These are phyloP conservation scores for Alcis repandata DNA, from an alignment of 2,888 invertebrate genomes.

Conservation along the genomic window DNA sequence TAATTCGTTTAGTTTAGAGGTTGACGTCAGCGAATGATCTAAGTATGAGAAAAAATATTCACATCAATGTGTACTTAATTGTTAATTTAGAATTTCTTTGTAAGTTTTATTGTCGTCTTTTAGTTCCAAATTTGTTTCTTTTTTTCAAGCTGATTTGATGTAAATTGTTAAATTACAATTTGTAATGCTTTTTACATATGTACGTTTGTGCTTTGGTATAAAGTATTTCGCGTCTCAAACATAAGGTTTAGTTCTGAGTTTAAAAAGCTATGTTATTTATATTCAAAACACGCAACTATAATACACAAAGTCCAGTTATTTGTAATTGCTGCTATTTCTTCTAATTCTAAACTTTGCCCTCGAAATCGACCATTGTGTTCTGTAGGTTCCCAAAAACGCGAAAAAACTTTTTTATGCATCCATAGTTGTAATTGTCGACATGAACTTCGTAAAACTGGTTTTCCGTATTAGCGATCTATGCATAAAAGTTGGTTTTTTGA, in stretches of 20 bases:
- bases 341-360: constrained; percentile 37
- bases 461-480: constrained; percentile 36
- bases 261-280: constrained; percentile 35
- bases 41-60: constrained; percentile 12
- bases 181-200: background rate
- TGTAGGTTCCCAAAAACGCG: constrained; percentile 32
- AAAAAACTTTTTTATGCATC: constrained; percentile 36
- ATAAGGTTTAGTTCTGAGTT: background rate
- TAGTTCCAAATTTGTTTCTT: background rate
- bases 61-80: background rate
- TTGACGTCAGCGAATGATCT: constrained; percentile 7
- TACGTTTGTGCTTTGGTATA: background rate
- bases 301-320: constrained; percentile 43
- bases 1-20: constrained; percentile 17
- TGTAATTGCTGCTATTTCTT: constrained; percentile 43
- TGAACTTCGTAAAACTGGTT: constrained; percentile 37
- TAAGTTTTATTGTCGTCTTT: background rate
- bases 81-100: constrained; percentile 1
- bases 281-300: constrained; percentile 41
- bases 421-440: constrained; percentile 49
- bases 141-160: background rate
- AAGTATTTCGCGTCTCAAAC: background rate
- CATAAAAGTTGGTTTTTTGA: background rate
- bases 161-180: background rate
- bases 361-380: constrained; percentile 61